Evolutionary conservation across 2,888 invertebrate genomes (phyloP), one percentile per base, ranked within the genome.

Genomic region (Psylliodes chrysocephalus): DNA sequence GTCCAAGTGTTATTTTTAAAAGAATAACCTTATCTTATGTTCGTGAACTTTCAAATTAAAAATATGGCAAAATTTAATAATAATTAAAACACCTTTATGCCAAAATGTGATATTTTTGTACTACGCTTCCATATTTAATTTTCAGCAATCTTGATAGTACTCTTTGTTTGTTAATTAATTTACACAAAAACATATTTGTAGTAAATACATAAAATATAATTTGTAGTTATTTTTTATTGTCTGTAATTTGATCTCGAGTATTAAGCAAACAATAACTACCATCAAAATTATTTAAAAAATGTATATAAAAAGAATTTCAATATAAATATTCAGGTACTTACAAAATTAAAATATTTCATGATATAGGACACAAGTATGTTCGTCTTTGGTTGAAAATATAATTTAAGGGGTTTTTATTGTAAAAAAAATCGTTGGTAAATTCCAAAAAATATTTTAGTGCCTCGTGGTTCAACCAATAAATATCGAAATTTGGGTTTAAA

Each of bases 251-350:
- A 49, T 28, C 15, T 47, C 6, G 14, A 28, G 25, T 28, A 42
- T 49, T 28, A 49, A 49, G 10, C 46, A 46, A 46, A 44, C 46
- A 46, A 46, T 22, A 46, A 46, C 46, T 46, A 46, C 46, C 46
- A 46, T 17, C 17, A 25, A 17, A 22, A 35, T 12, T 5, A n/a
- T 7, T 33, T 35, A 35, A 5, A 12, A 5, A n/a, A 35, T 10
- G 8, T 8, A 35, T 14, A 12, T 2, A 35, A 35, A 35, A 12
- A 35, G n/a, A 8, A 35, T 35, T 35, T 22, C 22, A 59, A 49
- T 40, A 57, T 47, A 57, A 57, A 35, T 47, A 59, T 49, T 59
- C 59, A 59, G 59, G 59, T 59, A 59, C 59, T 49, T 59, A 38
- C 59, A 49, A 57, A 10, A 59, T 59, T 38, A 25, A 49, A 59